Conservation (phyloP, 2,113 vertebrate species). For the Balaeniceps rex region DNA sequence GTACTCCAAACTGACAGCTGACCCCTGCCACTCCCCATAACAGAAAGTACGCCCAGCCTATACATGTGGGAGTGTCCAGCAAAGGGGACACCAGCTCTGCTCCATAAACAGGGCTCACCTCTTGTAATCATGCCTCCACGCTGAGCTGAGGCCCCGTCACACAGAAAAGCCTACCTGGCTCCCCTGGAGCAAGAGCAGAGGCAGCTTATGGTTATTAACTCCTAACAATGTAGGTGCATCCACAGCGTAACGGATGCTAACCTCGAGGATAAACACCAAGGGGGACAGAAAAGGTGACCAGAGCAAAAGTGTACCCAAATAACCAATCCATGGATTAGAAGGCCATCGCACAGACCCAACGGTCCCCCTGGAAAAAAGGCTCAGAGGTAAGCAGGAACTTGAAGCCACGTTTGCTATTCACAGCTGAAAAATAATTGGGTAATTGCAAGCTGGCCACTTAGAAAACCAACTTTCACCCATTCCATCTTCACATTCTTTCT, state of each 20-base stretch:
- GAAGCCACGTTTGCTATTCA: background rate
- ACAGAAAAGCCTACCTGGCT: background rate
- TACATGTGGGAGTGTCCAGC: background rate
- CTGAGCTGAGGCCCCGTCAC: fast-evolving
- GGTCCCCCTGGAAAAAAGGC: background rate
- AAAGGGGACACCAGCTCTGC: background rate
- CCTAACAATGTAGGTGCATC: background rate
- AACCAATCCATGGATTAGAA: background rate
- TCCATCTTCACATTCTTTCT: background rate
- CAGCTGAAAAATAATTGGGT: background rate
- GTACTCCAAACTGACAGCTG: background rate
- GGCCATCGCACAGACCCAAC: background rate
- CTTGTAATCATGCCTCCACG: background rate
- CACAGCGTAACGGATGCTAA: background rate
- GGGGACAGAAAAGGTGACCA: background rate
- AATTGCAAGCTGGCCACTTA: background rate
- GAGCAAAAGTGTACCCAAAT: background rate
- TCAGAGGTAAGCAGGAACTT: background rate
- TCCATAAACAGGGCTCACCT: background rate
- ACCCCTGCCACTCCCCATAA: background rate
- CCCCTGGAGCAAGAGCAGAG: background rate
- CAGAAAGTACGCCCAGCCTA: background rate
- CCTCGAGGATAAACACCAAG: background rate
- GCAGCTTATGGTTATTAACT: background rate
- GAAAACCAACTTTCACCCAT: background rate